Evolutionary conservation across 2,113 vertebrate species (phyloP).

Genomic region (Barnardius zonarius): DNA sequence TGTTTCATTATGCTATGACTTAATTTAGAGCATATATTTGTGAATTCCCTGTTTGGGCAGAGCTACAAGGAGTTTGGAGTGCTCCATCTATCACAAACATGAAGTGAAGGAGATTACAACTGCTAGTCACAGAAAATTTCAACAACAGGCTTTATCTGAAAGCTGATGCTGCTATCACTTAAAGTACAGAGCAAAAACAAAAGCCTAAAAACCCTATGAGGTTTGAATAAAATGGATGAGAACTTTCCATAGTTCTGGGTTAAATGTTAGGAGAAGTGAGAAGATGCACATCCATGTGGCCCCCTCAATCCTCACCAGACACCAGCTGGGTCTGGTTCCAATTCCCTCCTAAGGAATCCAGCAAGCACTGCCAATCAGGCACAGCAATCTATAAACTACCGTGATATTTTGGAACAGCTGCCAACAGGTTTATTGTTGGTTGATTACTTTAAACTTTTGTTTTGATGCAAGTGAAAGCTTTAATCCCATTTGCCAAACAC

Average conservation of each 20-base stretch:
- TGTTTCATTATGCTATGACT: not conserved
- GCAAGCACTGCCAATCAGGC: not conserved
- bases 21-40: not conserved
- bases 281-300: not conserved
- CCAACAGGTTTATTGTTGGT: constrained; percentile 14
- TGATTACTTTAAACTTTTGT: constrained; percentile 39
- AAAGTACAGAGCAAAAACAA: not conserved
- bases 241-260: not conserved
- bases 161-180: not conserved
- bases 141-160: not conserved
- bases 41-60: not conserved
- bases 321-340: not conserved
- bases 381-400: not conserved
- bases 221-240: not conserved
- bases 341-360: constrained; percentile 39
- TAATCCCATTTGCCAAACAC: constrained; percentile 13
- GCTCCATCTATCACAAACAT: not conserved
- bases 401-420: not conserved
- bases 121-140: not conserved
- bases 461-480: constrained; percentile 36
- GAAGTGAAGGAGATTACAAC: not conserved
- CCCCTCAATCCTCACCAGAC: not conserved
- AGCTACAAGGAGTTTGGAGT: not conserved
- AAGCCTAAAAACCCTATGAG: not conserved
- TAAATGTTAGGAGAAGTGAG: not conserved